Conservation (phyloP, 2,888 invertebrate genomes). For the Uropetala carovei region DNA sequence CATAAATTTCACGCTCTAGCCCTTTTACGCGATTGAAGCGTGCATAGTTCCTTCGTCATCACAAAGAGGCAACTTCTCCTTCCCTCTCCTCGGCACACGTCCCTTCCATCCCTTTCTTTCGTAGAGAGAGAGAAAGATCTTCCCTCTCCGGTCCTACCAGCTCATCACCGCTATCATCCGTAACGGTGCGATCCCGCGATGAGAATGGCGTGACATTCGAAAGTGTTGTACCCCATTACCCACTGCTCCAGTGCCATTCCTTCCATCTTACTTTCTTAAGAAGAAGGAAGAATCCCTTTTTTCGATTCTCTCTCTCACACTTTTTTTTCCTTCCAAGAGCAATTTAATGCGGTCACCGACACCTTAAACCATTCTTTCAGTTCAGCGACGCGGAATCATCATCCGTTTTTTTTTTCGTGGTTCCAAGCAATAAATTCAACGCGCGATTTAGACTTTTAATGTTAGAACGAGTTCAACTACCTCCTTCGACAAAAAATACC, state of each 20-base stretch:
- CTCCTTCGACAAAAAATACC: neutral
- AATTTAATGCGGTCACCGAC: neutral
- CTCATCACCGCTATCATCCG: constrained; percentile 2
- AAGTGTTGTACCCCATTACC: constrained; percentile 32
- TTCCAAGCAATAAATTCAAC: neutral
- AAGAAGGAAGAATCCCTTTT: neutral
- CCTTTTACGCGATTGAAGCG: neutral
- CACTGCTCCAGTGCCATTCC: constrained; percentile 47
- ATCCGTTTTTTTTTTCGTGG: neutral
- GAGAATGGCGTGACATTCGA: constrained; percentile 44
- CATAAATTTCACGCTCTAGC: constrained; percentile 1
- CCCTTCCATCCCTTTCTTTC: neutral
- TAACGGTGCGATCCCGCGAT: constrained; percentile 16
- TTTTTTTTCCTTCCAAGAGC: neutral
- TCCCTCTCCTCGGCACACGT: neutral
- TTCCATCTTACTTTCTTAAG: neutral
- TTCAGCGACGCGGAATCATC: constrained; percentile 1
- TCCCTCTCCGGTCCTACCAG: neutral
- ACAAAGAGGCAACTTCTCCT: neutral
- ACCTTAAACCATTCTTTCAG: too few relatives aligned
- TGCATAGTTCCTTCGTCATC: neutral
- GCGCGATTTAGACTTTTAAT: neutral
- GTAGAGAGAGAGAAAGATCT: neutral
- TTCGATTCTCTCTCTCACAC: neutral
- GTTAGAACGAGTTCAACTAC: neutral